Conservation (phyloP, 1,140 invertebrate species). For the Trinorchestia longiramus region DNA sequence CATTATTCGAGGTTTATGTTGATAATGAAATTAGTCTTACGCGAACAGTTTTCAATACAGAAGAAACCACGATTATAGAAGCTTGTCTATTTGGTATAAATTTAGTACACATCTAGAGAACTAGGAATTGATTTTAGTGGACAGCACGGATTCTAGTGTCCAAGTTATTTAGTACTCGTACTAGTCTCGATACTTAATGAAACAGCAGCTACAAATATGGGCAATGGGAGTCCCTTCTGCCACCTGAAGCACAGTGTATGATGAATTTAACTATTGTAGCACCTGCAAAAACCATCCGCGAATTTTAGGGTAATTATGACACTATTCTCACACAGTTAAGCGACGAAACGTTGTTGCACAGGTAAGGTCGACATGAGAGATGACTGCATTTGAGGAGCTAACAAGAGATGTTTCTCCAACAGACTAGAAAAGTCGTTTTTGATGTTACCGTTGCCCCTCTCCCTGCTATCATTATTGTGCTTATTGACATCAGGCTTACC, state of each 20-base stretch:
- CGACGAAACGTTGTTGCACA: neutral
- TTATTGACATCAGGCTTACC: too few relatives aligned
- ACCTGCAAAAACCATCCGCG: neutral
- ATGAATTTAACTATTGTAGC: neutral
- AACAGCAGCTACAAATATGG: neutral
- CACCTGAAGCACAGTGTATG: neutral
- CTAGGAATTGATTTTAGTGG: neutral
- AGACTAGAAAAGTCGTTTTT: neutral
- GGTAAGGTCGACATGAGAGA: too few relatives aligned
- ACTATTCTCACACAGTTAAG: neutral
- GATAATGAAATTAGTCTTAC: too few relatives aligned
- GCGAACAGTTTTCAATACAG: too few relatives aligned
- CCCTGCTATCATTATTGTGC: too few relatives aligned
- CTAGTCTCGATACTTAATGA: neutral
- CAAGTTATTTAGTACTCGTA: neutral
- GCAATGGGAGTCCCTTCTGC: neutral
- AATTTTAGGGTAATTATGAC: neutral
- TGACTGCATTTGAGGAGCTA: neutral
- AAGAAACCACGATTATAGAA: too few relatives aligned
- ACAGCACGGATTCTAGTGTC: neutral
- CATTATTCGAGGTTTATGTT: too few relatives aligned
- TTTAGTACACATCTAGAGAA: neutral
- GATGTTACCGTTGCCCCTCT: neutral
- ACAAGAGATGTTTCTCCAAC: neutral
- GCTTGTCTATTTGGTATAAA: neutral